Conservation (phyloP, 2,888 invertebrate species). For the Hydraecia micacea region DNA sequence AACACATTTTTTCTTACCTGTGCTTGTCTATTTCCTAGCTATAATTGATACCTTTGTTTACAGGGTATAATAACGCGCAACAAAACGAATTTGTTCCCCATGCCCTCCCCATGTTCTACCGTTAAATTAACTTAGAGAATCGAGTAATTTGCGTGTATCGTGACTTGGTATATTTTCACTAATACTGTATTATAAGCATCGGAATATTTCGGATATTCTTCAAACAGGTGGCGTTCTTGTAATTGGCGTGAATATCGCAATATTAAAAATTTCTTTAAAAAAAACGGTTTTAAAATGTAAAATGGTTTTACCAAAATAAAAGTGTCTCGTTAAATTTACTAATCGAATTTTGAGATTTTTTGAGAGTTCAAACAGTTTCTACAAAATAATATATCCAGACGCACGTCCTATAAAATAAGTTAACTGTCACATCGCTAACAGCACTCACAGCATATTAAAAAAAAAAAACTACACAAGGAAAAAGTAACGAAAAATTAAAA, state of each 20-base stretch:
- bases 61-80: conserved; percentile 64
- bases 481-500: neutral
- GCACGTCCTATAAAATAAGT: too few species aligned
- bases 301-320: neutral
- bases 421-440: neutral
- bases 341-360: neutral
- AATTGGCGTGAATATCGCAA: conserved; percentile 14
- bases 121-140: conserved; percentile 71
- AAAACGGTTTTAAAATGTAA: neutral
- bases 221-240: neutral
- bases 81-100: conserved; percentile 69
- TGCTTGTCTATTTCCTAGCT: neutral
- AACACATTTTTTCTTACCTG: neutral
- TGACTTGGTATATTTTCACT: conserved; percentile 57
- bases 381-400: neutral
- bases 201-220: conserved; percentile 14
- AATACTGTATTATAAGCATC: conserved; percentile 22
- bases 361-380: neutral
- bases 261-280: neutral
- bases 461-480: neutral
- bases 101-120: conserved; percentile 46
- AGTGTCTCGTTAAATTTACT: neutral
- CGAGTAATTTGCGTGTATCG: conserved; percentile 56
- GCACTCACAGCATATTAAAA: neutral
- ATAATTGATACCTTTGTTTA: conserved; percentile 69